Conservation (phyloP, 2,113 vertebrate genomes). For the Hepsetus odoe region DNA sequence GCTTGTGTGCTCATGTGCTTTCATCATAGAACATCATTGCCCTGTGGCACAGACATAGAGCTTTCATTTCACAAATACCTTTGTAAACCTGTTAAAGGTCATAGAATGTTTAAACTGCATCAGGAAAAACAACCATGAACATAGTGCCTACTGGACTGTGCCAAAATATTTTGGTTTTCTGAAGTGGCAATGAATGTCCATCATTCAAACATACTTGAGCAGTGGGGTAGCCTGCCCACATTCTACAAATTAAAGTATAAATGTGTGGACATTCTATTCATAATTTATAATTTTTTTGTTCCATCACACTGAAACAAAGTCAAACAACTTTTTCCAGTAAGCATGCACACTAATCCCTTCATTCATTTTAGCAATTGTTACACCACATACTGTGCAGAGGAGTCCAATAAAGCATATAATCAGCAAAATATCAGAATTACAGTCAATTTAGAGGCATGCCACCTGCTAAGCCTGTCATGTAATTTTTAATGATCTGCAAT, state of each 20-base stretch:
- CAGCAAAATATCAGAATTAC: constrained; percentile 49
- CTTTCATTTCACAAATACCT: constrained; percentile 6
- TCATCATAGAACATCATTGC: constrained; percentile 5
- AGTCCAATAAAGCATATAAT: constrained; percentile 47
- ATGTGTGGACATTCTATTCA: not conserved
- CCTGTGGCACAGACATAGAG: not conserved
- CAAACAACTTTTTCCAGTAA: not conserved
- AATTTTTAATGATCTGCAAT: constrained; percentile 58
- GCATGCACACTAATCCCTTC: not conserved
- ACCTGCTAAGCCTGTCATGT: constrained; percentile 52
- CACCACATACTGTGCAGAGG: constrained; percentile 42
- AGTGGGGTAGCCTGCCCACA: not conserved
- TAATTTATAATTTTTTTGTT: not conserved
- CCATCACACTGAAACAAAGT: constrained; percentile 1
- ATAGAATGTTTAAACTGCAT: not conserved
- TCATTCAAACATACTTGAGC: constrained; percentile 11
- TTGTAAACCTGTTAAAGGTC: not conserved
- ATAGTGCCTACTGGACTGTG: not conserved
- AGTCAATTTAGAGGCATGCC: constrained; percentile 53
- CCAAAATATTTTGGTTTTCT: not conserved
- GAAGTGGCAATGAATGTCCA: not conserved
- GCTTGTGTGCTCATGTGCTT: constrained; percentile 16
- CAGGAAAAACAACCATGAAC: not conserved
- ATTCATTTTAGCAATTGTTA: constrained; percentile 36
- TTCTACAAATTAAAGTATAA: not conserved